phyloP scores from a whole-genome alignment of 1,140 invertebrate species.

The Pseudomyrmex flavicornis region DNA sequence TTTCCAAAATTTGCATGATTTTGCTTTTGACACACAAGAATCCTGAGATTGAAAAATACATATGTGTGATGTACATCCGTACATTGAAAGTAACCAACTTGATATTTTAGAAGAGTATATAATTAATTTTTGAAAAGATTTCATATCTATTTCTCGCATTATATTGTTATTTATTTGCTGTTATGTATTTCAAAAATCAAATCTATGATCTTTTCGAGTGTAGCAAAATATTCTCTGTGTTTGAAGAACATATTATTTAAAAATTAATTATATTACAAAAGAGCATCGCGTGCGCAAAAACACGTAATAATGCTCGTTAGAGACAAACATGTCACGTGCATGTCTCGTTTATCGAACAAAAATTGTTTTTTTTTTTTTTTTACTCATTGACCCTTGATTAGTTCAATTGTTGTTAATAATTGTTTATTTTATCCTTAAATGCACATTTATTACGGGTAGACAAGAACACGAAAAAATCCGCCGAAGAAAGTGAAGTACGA shows the following conservation, averaged over 20 bases:
- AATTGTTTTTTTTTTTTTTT: constrained; percentile 11
- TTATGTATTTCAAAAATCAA: background rate
- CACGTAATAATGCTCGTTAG: background rate
- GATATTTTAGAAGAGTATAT: background rate
- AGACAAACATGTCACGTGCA: background rate
- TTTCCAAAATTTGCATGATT: constrained; percentile 51
- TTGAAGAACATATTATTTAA: background rate
- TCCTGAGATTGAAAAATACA: constrained; percentile 14
- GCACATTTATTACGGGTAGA: constrained; percentile 65
- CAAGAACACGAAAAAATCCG: constrained; percentile 78
- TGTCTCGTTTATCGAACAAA: constrained; percentile 14
- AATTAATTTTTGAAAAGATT: background rate
- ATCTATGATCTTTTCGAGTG: background rate
- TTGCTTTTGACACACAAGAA: constrained; percentile 39
- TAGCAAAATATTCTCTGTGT: background rate
- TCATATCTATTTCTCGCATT: too few species aligned
- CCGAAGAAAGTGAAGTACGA: constrained; percentile 81
- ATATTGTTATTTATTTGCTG: background rate
- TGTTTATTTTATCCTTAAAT: constrained; percentile 41
- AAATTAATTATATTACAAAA: constrained; percentile 12
- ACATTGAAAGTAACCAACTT: background rate
- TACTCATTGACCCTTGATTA: background rate
- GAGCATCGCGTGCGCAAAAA: background rate
- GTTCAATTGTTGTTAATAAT: constrained; percentile 10
- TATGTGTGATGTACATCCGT: constrained; percentile 18